Conservation (phyloP, 2,113 vertebrate genomes). For the Centropus unirufus region DNA sequence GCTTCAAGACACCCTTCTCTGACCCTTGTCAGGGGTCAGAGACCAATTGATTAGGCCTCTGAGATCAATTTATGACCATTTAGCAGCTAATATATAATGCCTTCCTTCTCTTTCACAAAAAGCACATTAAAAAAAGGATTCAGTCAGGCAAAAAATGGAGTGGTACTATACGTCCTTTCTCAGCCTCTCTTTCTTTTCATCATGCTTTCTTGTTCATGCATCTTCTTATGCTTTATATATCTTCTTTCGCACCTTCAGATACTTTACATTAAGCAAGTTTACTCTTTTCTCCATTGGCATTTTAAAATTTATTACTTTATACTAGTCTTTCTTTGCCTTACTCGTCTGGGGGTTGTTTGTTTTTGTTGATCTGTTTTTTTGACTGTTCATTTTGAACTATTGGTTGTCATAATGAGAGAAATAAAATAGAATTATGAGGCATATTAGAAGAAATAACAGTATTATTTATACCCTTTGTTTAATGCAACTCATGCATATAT, state of each 20-base stretch:
- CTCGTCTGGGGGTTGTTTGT: not conserved
- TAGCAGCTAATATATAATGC: not conserved
- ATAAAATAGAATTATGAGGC: not conserved
- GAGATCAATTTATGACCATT: not conserved
- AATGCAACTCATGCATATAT: not conserved
- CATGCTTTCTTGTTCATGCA: rapidly evolving
- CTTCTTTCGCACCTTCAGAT: not conserved
- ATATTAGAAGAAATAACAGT: not conserved
- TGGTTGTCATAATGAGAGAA: not conserved
- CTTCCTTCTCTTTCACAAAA: not conserved
- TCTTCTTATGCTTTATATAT: not conserved
- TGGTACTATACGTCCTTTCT: rapidly evolving
- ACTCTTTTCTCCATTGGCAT: not conserved
- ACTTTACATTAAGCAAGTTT: not conserved
- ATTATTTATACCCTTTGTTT: not conserved
- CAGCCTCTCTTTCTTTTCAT: not conserved
- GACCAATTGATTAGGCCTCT: not conserved
- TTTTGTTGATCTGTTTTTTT: too few relatives aligned
- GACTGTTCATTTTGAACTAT: not conserved
- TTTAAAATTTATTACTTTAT: not conserved
- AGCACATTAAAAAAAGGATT: not conserved
- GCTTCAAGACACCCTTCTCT: not conserved
- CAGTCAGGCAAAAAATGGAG: not conserved
- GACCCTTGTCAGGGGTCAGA: too few relatives aligned
- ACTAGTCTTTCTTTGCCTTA: not conserved